Base-by-base conservation (phyloP, 37 sponge, comb jelly and placozoan genomes). In the Chondrilla cf. caribensis region DNA sequence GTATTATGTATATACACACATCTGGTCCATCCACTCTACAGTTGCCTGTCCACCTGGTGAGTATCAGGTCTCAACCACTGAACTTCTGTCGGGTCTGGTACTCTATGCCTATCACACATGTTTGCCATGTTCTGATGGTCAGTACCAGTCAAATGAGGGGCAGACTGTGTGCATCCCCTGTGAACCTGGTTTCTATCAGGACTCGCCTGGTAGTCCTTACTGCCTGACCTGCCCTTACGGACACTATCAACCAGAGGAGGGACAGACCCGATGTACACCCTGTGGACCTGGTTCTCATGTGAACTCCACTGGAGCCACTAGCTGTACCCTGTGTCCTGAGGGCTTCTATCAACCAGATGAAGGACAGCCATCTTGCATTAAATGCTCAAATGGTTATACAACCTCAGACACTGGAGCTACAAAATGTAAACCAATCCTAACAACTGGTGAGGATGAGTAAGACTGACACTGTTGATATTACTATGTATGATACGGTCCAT, bases 21-120 rank as follows among this genome's bases (percentile, higher is more conserved):
- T n/a, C n/a, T n/a, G n/a, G n/a, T n/a, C n/a, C n/a, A n/a, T n/a
- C n/a, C n/a, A n/a, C n/a, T n/a, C 39, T 73, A 22, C 25, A 73
- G 76, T 73, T 73, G 41, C 39, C 24, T 73, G 76, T 73, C 42
- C 24, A 37, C 41, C 76, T 73, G 76, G 76, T 15, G 25, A 73
- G 44, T 73, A 73, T 39, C 76, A 37, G 24, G 21, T 2, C 8
- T 39, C 76, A 17, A 42, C 25, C 2, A 42, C 41, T 22, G 43
- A 73, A 1, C 1, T 42, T 15, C 39, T 73, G 21, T 37, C 42
- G 18, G 76, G 76, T 19, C 24, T 25, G 17, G 44, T 73, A n/a
- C 44, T 73, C 22, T 40, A 43, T 73, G 76, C 76, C 43, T 73
- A 73, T 6, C 76, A 32, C 44, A 36, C 76, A n/a, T 73, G 76